phyloP scores from a whole-genome alignment of 2,888 invertebrate species.

The Hofmannophila pseudospretella region DNA sequence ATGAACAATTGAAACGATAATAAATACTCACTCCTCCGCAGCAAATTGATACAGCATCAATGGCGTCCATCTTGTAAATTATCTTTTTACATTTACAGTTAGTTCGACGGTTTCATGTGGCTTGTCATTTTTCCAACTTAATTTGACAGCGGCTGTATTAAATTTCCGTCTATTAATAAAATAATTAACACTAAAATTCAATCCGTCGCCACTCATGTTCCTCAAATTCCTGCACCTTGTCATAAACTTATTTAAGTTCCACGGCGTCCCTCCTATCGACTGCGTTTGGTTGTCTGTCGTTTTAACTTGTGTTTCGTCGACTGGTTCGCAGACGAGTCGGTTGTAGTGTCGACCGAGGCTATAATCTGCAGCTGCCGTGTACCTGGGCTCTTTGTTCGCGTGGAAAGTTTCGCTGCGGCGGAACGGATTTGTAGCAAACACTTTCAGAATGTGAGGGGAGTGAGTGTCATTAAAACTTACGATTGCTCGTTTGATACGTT shows the following conservation, averaged over 20 bases:
- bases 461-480: slow-evolving; percentile 18
- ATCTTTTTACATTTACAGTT: slow-evolving; percentile 49
- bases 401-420: slow-evolving; percentile 51
- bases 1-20: slow-evolving; percentile 62
- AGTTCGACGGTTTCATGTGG: slow-evolving; percentile 49
- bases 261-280: slow-evolving; percentile 33
- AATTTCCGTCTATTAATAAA: slow-evolving; percentile 16
- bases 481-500: slow-evolving; percentile 10
- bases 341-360: slow-evolving; percentile 32
- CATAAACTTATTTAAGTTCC: slow-evolving; percentile 64
- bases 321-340: slow-evolving; percentile 19
- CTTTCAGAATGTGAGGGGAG: slow-evolving; percentile 15
- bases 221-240: slow-evolving; percentile 39
- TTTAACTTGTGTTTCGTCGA: slow-evolving; percentile 21
- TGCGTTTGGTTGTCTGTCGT: slow-evolving; percentile 32
- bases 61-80: slow-evolving; percentile 46
- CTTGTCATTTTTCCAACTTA: slow-evolving; percentile 31
- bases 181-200: slow-evolving; percentile 33
- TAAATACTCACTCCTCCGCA: slow-evolving; percentile 50
- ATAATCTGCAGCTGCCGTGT: slow-evolving; percentile 64
- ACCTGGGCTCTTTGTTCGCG: slow-evolving; percentile 67
- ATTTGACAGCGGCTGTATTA: slow-evolving; percentile 31
- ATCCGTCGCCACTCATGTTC: slow-evolving; percentile 26
- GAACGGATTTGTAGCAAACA: slow-evolving; percentile 42
- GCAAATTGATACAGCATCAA: slow-evolving; percentile 67